Evolutionary conservation across 92 coral and sea anemone genomes (phyloP).

Genomic region (Siderastrea siderea): DNA sequence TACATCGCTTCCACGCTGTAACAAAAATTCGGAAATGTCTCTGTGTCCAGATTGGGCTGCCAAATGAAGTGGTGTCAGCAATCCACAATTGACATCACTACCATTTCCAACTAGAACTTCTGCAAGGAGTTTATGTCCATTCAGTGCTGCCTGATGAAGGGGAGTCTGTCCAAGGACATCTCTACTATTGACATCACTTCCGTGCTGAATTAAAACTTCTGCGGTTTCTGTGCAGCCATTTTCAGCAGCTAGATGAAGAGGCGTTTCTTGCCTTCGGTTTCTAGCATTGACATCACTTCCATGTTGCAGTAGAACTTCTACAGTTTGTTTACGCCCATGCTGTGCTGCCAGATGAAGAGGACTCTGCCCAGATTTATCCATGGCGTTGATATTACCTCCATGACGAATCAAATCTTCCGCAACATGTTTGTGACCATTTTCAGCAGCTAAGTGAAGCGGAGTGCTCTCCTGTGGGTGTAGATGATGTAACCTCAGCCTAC

Average conservation of each 20-base stretch:
- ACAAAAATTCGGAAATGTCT: neutral
- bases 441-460: too few relatives aligned
- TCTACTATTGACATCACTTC: neutral
- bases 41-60: slow-evolving; percentile 1
- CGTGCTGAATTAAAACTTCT: neutral
- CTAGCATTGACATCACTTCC: too few relatives aligned
- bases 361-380: too few relatives aligned
- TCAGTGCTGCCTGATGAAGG: neutral
- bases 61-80: slow-evolving; percentile 15
- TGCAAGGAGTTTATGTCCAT: neutral
- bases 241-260: slow-evolving; percentile 3
- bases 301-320: too few relatives aligned
- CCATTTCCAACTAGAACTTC: neutral
- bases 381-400: too few relatives aligned
- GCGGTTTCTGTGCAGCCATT: neutral
- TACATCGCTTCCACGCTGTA: neutral
- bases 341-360: too few relatives aligned
- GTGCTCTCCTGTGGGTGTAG: too few relatives aligned
- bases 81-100: neutral
- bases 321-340: too few relatives aligned
- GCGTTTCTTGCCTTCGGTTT: neutral
- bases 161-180: neutral
- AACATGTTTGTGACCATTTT: too few relatives aligned
- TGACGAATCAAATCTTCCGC: too few relatives aligned
- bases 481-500: too few relatives aligned